phyloP scores from a whole-genome alignment of 2,797 vertebrate genomes.

The Poecilia gillii region DNA sequence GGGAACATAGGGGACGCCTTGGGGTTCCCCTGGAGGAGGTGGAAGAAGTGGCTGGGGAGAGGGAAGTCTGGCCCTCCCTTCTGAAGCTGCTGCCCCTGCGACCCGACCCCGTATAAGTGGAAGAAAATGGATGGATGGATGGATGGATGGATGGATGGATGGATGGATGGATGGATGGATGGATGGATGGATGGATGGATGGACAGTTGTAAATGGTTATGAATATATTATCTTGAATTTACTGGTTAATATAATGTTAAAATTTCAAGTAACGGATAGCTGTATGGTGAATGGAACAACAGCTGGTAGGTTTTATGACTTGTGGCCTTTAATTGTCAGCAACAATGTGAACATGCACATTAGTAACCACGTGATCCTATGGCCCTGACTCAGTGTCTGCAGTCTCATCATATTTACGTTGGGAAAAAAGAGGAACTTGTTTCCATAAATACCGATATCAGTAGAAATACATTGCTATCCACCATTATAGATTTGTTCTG shows the following conservation, averaged over 20 bases:
- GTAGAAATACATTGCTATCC: background rate
- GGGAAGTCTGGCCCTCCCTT: too few species aligned
- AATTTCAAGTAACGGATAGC: background rate
- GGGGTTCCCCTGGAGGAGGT: too few species aligned
- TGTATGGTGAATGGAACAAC: background rate
- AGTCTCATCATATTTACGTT: background rate
- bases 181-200: too few species aligned
- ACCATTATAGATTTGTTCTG: conserved; percentile 11
- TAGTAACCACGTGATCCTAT: background rate
- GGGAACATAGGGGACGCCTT: too few species aligned
- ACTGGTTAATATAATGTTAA: background rate
- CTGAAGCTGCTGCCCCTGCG: too few species aligned
- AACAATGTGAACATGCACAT: background rate
- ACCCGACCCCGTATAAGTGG: too few species aligned
- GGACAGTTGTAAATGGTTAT: background rate
- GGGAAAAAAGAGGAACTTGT: background rate
- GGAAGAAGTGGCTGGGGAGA: too few species aligned
- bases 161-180: too few species aligned
- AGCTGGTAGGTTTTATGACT: too few species aligned
- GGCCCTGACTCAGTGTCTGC: background rate
- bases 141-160: too few species aligned
- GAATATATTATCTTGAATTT: background rate
- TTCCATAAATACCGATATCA: conserved; percentile 3
- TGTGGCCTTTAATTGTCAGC: background rate
- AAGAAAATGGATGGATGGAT: too few species aligned